Base-by-base conservation (phyloP, 2,888 invertebrate species). In the Monoplex corrugatus region DNA sequence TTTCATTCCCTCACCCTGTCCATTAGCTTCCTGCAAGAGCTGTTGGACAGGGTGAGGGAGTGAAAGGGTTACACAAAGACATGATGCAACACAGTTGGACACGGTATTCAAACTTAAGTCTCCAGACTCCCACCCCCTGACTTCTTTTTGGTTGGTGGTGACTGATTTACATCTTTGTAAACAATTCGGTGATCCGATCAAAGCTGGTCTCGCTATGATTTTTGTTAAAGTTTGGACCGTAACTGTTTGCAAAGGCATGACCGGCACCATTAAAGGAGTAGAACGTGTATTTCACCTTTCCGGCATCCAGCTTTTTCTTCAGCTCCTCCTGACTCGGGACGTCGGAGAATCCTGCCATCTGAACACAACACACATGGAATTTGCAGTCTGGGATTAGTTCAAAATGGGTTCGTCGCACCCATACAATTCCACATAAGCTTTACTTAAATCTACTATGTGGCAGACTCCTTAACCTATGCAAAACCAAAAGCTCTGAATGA, bases 291-390 rank as follows among this genome's bases (percentile, higher is more conserved):
- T 87, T 88, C 43, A 94, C 91, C 1, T 90, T 91, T 1, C 91
- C 92, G 1, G 43, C 89, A 44, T 93, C 91, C 80, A 94, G 88
- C 87, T 94, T 94, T 80, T 93, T 91, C 72, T 92, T 90, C 83
- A 95, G 89, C 13, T 90, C 90, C 13, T 91, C 89, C 45, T 93
- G 93, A 50, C 93, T 94, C 23, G 92, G 92, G 0, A 93, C 92
- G 8, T 94, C 92, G 5, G 95, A 94, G 87, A 95, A 95, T 0
- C 94, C 94, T 28, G 91, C 92, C 38, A 94, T 57, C 40, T 63
- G 57, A 5, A 44, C 23, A 80, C 6, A 86, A 78, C 38, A 63
- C 32, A n/a, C 32, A 83, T 28, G 23, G 75, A 38, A 86, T n/a
- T n/a, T n/a, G n/a, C n/a, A n/a, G n/a, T n/a, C n/a, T n/a, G n/a